Conservation (phyloP, 2,888 invertebrate species). For the Abscondita cerata region DNA sequence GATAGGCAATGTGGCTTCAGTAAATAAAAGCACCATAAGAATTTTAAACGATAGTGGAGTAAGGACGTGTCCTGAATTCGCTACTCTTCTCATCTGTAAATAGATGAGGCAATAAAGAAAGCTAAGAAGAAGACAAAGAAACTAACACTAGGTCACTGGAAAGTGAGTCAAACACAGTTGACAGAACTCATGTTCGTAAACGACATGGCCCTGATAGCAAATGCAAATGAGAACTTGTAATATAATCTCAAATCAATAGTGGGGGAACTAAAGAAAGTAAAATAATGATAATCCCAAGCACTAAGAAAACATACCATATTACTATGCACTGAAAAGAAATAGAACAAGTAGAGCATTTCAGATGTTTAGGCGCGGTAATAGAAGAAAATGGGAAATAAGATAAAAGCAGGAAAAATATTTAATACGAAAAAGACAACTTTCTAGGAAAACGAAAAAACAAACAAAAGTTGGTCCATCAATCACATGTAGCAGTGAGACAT, state of each 20-base stretch:
- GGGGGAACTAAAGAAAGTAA: slow-evolving; percentile 17
- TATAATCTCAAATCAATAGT: slow-evolving; percentile 9
- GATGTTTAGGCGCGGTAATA: no score
- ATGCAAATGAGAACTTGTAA: slow-evolving; percentile 4
- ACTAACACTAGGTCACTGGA: slow-evolving; percentile 17
- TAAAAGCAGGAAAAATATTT: no score
- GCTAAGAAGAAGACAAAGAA: slow-evolving; percentile 20
- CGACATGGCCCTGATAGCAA: slow-evolving; percentile 20
- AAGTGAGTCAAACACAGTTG: slow-evolving; percentile 21
- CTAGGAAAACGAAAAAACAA: no score
- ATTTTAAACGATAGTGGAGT: slow-evolving; percentile 15
- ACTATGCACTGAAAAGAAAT: no score
- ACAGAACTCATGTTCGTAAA: slow-evolving; percentile 26
- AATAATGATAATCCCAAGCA: slow-evolving; percentile 12
- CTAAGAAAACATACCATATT: slow-evolving; percentile 6
- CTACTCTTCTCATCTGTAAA: slow-evolving; percentile 20
- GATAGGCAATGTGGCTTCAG: background rate
- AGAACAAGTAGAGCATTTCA: no score
- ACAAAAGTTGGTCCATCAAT: no score
- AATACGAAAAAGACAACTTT: no score
- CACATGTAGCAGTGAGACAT: no score
- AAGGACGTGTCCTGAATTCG: slow-evolving; percentile 25
- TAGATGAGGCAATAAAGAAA: slow-evolving; percentile 26
- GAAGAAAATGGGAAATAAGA: no score
- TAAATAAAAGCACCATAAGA: slow-evolving; percentile 10